Percentiles rank a stretch among this genome's conserved stretches.
These are phyloP conservation scores for Drosophila quadrilineata DNA, from an alignment of 1,140 invertebrate genomes.

Conservation along the genomic window DNA sequence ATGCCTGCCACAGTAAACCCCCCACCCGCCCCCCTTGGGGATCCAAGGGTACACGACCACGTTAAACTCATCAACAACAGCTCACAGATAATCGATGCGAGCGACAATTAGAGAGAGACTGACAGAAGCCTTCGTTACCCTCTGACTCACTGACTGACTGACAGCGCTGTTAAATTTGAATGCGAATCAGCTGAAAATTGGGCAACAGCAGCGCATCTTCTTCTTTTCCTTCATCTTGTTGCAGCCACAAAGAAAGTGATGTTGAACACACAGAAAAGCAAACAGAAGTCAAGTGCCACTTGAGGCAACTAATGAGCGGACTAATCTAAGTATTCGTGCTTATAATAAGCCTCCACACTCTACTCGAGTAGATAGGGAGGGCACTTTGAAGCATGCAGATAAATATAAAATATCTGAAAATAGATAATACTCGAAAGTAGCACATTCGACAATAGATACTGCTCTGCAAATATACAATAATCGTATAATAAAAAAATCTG, in stretches of 20 bases:
- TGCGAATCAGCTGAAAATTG: no score
- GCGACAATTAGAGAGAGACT: constrained; percentile 57
- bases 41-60: background rate
- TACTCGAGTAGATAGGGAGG: no score
- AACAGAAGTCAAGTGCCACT: background rate
- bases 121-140: no score
- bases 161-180: no score
- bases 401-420: no score
- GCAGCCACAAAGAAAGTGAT: background rate
- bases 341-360: background rate
- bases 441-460: no score
- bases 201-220: no score
- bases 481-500: no score
- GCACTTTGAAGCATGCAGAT: no score
- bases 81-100: constrained; percentile 53
- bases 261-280: background rate
- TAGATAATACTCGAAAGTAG: no score
- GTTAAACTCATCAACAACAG: background rate
- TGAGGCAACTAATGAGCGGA: background rate
- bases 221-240: background rate
- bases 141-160: no score
- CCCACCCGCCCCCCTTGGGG: background rate
- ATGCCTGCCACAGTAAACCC: background rate
- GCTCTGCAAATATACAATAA: no score
- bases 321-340: background rate